A percentile compares a stretch with the other conserved stretches of the same genome.
Evolutionary conservation across 2,113 vertebrate species (phyloP).

Genomic region (Otocyon megalotis): DNA sequence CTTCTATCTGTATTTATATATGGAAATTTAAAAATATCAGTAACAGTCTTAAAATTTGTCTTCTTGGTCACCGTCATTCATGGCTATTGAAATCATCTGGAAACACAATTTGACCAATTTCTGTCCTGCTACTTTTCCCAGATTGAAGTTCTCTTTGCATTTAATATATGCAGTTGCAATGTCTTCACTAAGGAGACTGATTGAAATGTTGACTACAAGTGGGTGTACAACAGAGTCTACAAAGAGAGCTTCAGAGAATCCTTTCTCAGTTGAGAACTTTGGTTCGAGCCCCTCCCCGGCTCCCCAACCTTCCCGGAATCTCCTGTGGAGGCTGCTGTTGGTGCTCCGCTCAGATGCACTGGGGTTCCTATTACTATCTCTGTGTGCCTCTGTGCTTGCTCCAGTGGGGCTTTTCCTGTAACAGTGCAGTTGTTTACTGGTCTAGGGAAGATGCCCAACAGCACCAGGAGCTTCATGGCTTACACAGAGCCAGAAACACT

Average conservation of each 20-base stretch:
- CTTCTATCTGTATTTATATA: neutral
- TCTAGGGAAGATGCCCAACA: rapidly evolving
- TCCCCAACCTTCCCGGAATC: neutral
- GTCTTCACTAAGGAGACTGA: neutral
- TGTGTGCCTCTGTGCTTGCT: neutral
- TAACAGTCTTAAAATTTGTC: neutral
- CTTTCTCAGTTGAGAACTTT: neutral
- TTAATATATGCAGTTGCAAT: neutral
- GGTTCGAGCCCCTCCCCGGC: neutral
- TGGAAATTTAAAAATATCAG: conserved; percentile 15
- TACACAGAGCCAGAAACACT: neutral
- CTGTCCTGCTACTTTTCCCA: neutral
- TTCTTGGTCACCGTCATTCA: neutral
- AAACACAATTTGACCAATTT: neutral
- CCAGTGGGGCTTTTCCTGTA: rapidly evolving
- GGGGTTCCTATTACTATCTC: neutral
- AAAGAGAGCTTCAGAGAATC: neutral
- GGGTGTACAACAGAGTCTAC: no score
- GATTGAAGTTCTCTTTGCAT: neutral
- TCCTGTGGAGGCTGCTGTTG: rapidly evolving
- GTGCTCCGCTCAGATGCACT: neutral
- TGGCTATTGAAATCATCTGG: neutral
- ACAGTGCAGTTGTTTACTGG: neutral
- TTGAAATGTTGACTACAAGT: neutral
- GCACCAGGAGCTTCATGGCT: rapidly evolving